Conservation (phyloP, 2,797 vertebrate genomes). For the Clangula hyemalis region DNA sequence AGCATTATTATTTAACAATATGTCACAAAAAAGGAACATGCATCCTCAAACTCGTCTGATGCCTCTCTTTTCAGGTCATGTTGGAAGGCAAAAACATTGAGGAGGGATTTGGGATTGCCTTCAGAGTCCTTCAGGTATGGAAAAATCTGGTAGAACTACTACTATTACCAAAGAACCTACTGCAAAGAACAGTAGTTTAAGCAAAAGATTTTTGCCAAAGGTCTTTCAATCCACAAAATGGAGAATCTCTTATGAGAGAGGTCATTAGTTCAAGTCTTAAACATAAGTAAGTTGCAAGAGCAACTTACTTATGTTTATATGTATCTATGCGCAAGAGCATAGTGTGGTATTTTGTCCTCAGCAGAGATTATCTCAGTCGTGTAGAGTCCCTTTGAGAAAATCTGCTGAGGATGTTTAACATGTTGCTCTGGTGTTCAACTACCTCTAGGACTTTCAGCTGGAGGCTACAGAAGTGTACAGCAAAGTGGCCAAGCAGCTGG, state of each 20-base stretch:
- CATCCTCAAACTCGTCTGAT: background rate
- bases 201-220: background rate
- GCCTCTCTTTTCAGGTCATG: constrained; percentile 86
- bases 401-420: background rate
- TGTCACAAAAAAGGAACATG: background rate
- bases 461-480: constrained; percentile 89
- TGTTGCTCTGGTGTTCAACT: background rate
- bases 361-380: background rate
- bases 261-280: background rate
- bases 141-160: background rate
- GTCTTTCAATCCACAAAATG: background rate
- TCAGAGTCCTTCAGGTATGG: constrained; percentile 94
- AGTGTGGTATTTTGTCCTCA: background rate
- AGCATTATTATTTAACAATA: background rate
- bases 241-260: background rate
- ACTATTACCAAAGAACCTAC: background rate
- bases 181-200: background rate
- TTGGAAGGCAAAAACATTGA: constrained; percentile 97
- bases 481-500: constrained; percentile 86
- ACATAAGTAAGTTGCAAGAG: too few relatives aligned
- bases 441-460: constrained; percentile 92
- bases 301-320: too few relatives aligned
- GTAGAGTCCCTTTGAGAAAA: background rate
- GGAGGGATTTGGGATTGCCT: constrained; percentile 97
- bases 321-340: background rate